Conservation (phyloP, 2,113 vertebrate genomes). For the Microtus montanus region DNA sequence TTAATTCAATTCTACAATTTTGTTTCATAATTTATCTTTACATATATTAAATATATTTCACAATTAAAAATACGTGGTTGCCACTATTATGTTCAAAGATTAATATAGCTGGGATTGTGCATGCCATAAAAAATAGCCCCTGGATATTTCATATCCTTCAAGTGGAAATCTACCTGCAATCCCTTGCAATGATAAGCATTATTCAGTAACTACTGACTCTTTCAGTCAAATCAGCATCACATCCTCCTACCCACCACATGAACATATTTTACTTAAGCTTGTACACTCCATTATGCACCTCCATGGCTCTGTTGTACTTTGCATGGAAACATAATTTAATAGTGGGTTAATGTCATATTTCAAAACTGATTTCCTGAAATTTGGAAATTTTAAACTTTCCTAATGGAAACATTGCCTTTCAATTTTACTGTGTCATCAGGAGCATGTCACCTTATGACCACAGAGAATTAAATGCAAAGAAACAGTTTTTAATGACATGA, state of each 20-base stretch:
- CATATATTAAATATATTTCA: background rate
- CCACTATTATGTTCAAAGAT: background rate
- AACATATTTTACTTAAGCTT: background rate
- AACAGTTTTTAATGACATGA: background rate
- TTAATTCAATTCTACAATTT: background rate
- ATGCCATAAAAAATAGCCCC: background rate
- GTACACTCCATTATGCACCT: background rate
- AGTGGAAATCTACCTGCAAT: background rate
- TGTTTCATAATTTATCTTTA: background rate
- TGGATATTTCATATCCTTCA: background rate
- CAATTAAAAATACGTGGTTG: background rate
- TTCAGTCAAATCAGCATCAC: background rate
- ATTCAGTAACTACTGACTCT: background rate
- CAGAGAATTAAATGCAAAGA: background rate
- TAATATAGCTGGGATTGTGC: background rate
- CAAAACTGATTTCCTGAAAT: background rate
- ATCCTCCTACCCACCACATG: rapidly evolving
- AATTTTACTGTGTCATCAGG: background rate
- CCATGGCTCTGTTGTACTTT: no score
- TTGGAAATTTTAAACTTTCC: conserved; percentile 6
- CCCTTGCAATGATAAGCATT: background rate
- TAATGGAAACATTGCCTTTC: background rate
- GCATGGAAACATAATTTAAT: background rate
- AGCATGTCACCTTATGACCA: background rate
- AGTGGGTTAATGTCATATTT: background rate